A percentile compares a stretch with the other conserved stretches of the same genome.
phyloP scores from a whole-genome alignment of 2,888 invertebrate species.

The Leucozona laternaria region DNA sequence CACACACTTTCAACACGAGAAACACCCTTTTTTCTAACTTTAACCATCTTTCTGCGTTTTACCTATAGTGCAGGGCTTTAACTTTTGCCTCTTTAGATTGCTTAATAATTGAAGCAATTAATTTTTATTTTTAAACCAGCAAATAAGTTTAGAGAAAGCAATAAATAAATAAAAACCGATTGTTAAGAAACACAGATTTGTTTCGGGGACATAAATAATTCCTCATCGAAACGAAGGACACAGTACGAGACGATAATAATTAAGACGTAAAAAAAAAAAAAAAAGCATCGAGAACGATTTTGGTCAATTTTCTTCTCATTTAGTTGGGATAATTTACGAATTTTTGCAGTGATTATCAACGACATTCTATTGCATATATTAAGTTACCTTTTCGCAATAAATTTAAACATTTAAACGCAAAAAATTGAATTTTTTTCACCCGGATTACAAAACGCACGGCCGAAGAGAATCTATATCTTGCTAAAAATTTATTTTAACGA shows the following conservation, averaged over 20 bases:
- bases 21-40: slow-evolving; percentile 69
- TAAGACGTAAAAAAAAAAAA: slow-evolving; percentile 16
- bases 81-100: slow-evolving; percentile 12
- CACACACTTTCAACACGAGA: slow-evolving; percentile 69
- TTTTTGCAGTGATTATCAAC: slow-evolving; percentile 76
- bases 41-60: slow-evolving; percentile 62
- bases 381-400: slow-evolving; percentile 79
- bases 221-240: slow-evolving; percentile 34
- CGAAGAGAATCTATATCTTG: slow-evolving; percentile 79
- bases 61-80: slow-evolving; percentile 14
- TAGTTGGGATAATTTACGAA: slow-evolving; percentile 47
- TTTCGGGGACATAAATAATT: slow-evolving; percentile 41
- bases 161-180: slow-evolving; percentile 16
- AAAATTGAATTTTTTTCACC: slow-evolving; percentile 79
- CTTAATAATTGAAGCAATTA: background rate
- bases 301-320: slow-evolving; percentile 52
- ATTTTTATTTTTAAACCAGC: slow-evolving; percentile 16
- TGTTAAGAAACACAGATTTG: slow-evolving; percentile 45
- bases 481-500: slow-evolving; percentile 79
- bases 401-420: slow-evolving; percentile 79
- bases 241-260: slow-evolving; percentile 22
- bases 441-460: slow-evolving; percentile 80
- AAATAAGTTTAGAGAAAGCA: slow-evolving; percentile 13
- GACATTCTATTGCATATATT: slow-evolving; percentile 74
- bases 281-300: slow-evolving; percentile 39